Evolutionary conservation across 2,113 vertebrate species (phyloP).

Genomic region (Indicator indicator): DNA sequence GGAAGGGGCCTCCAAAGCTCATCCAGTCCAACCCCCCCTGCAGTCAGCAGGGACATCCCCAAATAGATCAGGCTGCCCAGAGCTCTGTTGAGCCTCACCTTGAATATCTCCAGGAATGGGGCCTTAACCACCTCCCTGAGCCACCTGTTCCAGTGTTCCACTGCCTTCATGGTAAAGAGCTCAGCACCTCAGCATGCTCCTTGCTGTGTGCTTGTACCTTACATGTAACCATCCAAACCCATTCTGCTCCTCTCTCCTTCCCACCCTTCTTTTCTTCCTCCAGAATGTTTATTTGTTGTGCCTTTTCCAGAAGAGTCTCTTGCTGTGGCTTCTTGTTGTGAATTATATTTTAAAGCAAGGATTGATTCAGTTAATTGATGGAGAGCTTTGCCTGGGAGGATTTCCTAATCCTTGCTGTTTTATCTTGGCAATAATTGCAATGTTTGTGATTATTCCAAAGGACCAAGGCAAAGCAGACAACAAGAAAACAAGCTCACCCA

Average conservation of each 20-base stretch:
- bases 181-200: background rate
- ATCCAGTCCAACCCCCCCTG: no score
- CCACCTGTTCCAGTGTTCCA: no score
- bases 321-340: conserved; percentile 20
- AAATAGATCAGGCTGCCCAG: no score
- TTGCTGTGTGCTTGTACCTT: background rate
- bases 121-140: no score
- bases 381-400: conserved; percentile 57
- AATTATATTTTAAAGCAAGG: conserved; percentile 48
- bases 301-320: background rate
- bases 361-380: conserved; percentile 57
- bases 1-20: no score
- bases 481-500: conserved; percentile 26
- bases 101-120: no score
- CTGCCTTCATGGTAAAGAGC: no score
- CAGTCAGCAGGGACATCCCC: no score
- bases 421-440: conserved; percentile 58
- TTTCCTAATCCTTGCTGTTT: conserved; percentile 60
- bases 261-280: background rate
- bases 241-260: background rate
- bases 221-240: background rate
- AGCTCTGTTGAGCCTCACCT: no score
- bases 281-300: background rate
- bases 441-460: conserved; percentile 55
- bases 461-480: conserved; percentile 31